Conservation (phyloP, 2,113 vertebrate genomes). For the Thoracochromis brauschi region DNA sequence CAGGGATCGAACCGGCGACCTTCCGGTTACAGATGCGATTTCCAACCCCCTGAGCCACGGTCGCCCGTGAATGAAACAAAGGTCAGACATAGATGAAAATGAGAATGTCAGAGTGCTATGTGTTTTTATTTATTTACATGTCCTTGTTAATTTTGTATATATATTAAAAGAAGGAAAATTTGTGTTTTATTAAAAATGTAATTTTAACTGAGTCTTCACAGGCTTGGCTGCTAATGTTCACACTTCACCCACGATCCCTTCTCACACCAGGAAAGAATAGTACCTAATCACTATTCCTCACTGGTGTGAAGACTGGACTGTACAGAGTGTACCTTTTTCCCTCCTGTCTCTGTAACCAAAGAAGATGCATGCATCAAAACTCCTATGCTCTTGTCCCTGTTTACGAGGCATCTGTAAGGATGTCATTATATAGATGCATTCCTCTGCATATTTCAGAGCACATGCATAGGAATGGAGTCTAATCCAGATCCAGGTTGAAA, state of each 20-base stretch:
- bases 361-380: not conserved
- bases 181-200: not conserved
- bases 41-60: too few relatives aligned
- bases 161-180: not conserved
- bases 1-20: too few relatives aligned
- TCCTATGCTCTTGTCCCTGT: not conserved
- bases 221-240: slow-evolving; percentile 26
- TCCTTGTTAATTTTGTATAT: not conserved
- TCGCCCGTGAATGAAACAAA: not conserved
- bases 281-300: slow-evolving; percentile 25
- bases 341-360: not conserved
- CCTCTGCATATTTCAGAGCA: not conserved
- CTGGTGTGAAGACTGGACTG: not conserved
- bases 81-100: not conserved
- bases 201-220: slow-evolving; percentile 33
- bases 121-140: not conserved
- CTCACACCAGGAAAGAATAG: slow-evolving; percentile 5
- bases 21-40: too few relatives aligned
- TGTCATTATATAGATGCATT: not conserved
- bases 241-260: slow-evolving; percentile 42
- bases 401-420: not conserved
- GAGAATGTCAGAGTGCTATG: not conserved
- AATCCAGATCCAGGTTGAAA: not conserved
- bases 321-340: not conserved
- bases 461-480: not conserved